These are phyloP conservation scores for Himalopsyche kuldschensis DNA, from an alignment of 2,888 invertebrate genomes.

Conservation along the genomic window DNA sequence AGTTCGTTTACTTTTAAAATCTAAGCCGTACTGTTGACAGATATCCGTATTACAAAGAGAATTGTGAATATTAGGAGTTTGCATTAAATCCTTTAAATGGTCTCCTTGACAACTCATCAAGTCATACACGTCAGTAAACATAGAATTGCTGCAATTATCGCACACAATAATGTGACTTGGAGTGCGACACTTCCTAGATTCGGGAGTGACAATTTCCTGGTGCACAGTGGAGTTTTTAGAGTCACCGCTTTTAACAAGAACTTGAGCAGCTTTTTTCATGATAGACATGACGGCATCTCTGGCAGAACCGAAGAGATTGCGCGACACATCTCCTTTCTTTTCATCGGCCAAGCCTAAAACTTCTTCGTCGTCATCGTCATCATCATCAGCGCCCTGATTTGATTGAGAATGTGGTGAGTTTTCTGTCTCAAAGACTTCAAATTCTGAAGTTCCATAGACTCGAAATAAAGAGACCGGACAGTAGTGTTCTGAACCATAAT, in stretches of 20 bases:
- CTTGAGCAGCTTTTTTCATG: slow-evolving; percentile 89
- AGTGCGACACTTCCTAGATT: slow-evolving; percentile 65
- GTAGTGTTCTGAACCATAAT: slow-evolving; percentile 96
- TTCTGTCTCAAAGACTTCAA: slow-evolving; percentile 84
- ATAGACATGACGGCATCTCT: slow-evolving; percentile 90
- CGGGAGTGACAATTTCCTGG: slow-evolving; percentile 52
- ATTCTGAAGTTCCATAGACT: slow-evolving; percentile 91
- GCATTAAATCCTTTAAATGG: slow-evolving; percentile 63
- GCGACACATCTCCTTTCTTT: slow-evolving; percentile 60
- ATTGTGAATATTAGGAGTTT: slow-evolving; percentile 61
- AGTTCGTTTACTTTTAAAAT: slow-evolving; percentile 62
- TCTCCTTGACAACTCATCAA: slow-evolving; percentile 71
- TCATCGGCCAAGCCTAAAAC: slow-evolving; percentile 51
- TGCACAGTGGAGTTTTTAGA: slow-evolving; percentile 62
- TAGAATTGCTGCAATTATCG: slow-evolving; percentile 70
- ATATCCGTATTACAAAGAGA: slow-evolving; percentile 65
- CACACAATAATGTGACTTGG: slow-evolving; percentile 76
- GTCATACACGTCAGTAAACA: slow-evolving; percentile 73
- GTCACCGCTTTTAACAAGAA: slow-evolving; percentile 72
- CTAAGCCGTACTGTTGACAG: slow-evolving; percentile 64
- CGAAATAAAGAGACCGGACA: slow-evolving; percentile 96
- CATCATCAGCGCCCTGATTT: slow-evolving; percentile 67
- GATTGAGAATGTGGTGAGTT: slow-evolving; percentile 65
- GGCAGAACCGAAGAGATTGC: slow-evolving; percentile 82
- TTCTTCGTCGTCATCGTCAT: slow-evolving; percentile 67